phyloP scores from a whole-genome alignment of 92 coral and sea anemone species.

The Epizoanthus stellaris region DNA sequence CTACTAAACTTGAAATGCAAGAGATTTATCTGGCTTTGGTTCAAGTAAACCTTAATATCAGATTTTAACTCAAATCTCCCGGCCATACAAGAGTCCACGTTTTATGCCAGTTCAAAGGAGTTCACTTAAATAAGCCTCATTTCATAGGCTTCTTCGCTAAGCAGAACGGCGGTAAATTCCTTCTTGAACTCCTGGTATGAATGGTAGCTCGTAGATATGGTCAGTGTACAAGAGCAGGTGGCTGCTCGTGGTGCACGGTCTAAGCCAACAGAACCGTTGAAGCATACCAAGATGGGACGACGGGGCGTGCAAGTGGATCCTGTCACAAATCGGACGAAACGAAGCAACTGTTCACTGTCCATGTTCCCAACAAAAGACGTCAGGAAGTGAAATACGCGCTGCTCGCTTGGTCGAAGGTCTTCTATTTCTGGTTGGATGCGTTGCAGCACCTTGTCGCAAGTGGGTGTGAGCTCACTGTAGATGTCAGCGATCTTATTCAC shows the following conservation, averaged over 20 bases:
- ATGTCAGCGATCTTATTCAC: constrained; percentile 24
- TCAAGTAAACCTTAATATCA: constrained; percentile 7
- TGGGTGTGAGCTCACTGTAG: constrained; percentile 54
- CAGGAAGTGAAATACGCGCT: constrained; percentile 47
- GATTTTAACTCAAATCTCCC: constrained; percentile 8
- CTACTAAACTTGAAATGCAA: constrained; percentile 9
- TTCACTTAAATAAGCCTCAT: constrained; percentile 20
- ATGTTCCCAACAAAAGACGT: constrained; percentile 37
- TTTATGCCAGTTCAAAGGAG: constrained; percentile 21
- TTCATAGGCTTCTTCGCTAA: constrained; percentile 24
- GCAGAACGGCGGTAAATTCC: constrained; percentile 45
- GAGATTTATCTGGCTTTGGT: constrained; percentile 12
- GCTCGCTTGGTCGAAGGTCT: constrained; percentile 43
- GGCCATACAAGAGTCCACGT: constrained; percentile 8
- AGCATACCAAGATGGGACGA: constrained; percentile 44
- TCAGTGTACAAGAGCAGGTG: constrained; percentile 54
- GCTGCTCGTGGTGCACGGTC: constrained; percentile 53
- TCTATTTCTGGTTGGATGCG: constrained; percentile 31
- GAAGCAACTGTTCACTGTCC: constrained; percentile 38
- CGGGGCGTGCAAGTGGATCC: constrained; percentile 51
- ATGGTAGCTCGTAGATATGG: constrained; percentile 51
- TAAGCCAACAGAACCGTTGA: constrained; percentile 48
- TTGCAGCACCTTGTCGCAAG: constrained; percentile 46
- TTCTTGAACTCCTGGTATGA: constrained; percentile 53
- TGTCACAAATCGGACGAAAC: constrained; percentile 54